Evolutionary conservation across 2,113 vertebrate genomes (phyloP), one percentile per base, ranked within the genome.

Genomic region (Triplophysa tibetana): DNA sequence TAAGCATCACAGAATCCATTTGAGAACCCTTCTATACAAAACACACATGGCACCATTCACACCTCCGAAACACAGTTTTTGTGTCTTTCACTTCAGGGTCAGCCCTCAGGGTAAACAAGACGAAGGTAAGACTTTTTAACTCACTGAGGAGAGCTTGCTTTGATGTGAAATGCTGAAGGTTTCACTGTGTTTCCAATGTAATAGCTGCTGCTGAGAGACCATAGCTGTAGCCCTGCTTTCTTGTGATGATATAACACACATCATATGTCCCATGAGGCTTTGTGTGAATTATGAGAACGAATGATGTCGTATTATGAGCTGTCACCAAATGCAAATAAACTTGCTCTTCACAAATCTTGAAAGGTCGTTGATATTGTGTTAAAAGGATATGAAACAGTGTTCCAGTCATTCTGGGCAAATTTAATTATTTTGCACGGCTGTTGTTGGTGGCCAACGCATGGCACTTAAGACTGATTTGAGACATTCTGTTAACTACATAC

Each of bases 91-190:
- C 68, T 60, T 45, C 43, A 24, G 52, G 75, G 61, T 78, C 75
- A 60, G 75, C 50, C 50, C 50, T 29, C 43, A n/a, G 68, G 62
- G 52, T 45, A 54, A 45, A 43, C 41, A 63, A 60, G 11, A 16
- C 61, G 77, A 80, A 63, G 8, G 33, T 48, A 1, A 52, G 54
- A 67, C 13, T 60, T 66, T 67, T 21, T 65, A 38, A 10, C 62
- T 80, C 38, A 67, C 24, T 19, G 4, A 45, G 17, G 67, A 79
- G 50, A 73, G 23, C 21, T 29, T 56, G 70, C 38, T 67, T 81
- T 81, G 62, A 67, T 75, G 23, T 41, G 23, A 48, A 75, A 60
- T 6, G 2, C 23, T 74, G 19, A 16, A 43, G 62, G 63, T 43
- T 75, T 75, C 29, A 23, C 24, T 73, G 41, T 50, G n/a, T 65